phyloP scores from a whole-genome alignment of 1,140 invertebrate genomes.

The Tetranychus urticae region DNA sequence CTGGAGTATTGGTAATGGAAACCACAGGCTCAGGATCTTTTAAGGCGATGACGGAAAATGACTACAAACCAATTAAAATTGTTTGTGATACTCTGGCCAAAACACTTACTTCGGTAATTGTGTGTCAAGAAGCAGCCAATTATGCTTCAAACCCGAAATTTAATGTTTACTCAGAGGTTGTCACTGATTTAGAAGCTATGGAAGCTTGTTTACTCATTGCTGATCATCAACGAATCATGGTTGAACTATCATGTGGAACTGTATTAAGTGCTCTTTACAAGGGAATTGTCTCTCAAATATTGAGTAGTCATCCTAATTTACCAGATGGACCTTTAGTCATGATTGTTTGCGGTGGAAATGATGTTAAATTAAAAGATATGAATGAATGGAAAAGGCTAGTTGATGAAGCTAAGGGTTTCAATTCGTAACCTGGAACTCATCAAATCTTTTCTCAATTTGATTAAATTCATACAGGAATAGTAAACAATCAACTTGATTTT shows the following conservation, averaged over 20 bases:
- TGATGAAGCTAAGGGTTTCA: not conserved
- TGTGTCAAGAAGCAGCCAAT: conserved; percentile 19
- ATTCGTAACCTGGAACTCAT: not conserved
- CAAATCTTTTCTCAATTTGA: not conserved
- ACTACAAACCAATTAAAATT: conserved; percentile 19
- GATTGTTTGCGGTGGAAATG: conserved; percentile 28
- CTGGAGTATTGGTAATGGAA: conserved; percentile 25
- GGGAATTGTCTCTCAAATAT: conserved; percentile 12
- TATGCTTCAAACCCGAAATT: conserved; percentile 13
- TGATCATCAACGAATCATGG: conserved; percentile 24
- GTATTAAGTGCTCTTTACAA: conserved; percentile 23
- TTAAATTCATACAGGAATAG: too few relatives aligned
- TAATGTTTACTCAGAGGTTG: conserved; percentile 21
- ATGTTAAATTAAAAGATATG: conserved; percentile 20
- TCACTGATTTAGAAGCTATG: conserved; percentile 25
- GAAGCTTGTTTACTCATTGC: conserved; percentile 24
- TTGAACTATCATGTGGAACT: conserved; percentile 29
- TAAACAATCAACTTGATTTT: too few relatives aligned
- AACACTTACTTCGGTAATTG: conserved; percentile 22
- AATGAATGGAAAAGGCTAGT: conserved; percentile 17
- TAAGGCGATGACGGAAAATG: conserved; percentile 21
- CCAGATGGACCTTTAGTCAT: conserved; percentile 22
- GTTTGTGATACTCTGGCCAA: conserved; percentile 24
- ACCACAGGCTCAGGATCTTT: conserved; percentile 27
- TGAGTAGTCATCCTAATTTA: conserved; percentile 9